Evolutionary conservation across 2,797 vertebrate genomes (phyloP).

Genomic region (Antrozous pallidus): DNA sequence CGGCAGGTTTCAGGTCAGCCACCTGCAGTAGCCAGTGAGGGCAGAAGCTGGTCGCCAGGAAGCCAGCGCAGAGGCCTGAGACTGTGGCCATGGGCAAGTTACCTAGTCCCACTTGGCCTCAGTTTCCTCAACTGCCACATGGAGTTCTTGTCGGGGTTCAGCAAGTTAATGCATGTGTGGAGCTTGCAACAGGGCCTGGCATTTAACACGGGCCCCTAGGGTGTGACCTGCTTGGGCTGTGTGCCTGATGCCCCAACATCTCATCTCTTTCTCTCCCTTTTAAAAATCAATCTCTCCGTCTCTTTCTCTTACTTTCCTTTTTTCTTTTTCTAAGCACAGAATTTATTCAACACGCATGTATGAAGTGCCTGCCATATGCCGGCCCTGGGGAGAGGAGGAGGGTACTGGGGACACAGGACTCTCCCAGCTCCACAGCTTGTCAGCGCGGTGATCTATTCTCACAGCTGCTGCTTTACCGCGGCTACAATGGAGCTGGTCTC

Average conservation of each 20-base stretch:
- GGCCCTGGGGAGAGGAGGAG: not conserved
- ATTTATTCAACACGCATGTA: not conserved
- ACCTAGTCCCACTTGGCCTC: not conserved
- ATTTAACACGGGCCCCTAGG: accelerated
- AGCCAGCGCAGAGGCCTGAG: not conserved
- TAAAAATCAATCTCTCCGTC: not conserved
- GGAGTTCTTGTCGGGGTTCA: not conserved
- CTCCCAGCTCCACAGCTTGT: not conserved
- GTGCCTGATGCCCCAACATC: not conserved
- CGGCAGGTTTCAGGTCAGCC: not conserved
- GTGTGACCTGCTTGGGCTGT: not conserved
- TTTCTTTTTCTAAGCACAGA: not conserved
- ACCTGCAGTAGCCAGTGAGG: accelerated
- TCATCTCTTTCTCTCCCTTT: not conserved
- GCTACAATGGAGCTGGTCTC: not conserved
- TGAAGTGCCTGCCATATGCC: not conserved
- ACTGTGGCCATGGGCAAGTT: not conserved
- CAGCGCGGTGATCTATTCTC: not conserved
- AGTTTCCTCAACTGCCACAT: not conserved
- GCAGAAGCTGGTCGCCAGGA: not conserved
- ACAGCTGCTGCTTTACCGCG: not conserved
- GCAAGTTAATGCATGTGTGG: not conserved
- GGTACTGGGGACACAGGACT: not conserved
- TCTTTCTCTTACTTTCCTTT: not conserved
- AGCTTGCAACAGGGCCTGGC: not conserved